These are phyloP conservation scores for Adrianichthys oophorus DNA, from an alignment of 2,797 vertebrate genomes.

Conservation along the genomic window DNA sequence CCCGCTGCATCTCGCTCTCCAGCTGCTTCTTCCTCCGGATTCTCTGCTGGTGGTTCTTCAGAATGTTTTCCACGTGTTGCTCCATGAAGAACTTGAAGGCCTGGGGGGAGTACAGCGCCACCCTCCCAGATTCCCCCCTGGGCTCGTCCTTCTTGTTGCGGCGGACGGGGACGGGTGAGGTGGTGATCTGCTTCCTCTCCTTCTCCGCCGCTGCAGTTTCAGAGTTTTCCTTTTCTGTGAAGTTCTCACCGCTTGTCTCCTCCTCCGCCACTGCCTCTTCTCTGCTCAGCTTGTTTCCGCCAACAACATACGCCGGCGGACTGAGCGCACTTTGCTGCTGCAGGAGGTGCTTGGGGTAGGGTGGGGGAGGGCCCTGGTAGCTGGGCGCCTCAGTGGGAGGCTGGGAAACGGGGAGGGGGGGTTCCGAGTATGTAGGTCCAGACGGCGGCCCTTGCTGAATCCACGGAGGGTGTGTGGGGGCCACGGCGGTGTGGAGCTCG, in stretches of 20 bases:
- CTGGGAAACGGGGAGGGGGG: constrained; percentile 74
- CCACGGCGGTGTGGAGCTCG: constrained; percentile 93
- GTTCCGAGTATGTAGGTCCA: constrained; percentile 81
- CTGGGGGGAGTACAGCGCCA: constrained; percentile 93
- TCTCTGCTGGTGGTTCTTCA: constrained; percentile 95
- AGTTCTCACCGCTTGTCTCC: constrained; percentile 59
- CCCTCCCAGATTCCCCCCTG: constrained; percentile 85
- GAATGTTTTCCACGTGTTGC: constrained; percentile 96
- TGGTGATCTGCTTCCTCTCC: constrained; percentile 97
- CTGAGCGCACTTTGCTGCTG: constrained; percentile 76
- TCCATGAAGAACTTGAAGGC: constrained; percentile 99
- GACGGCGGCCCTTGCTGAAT: constrained; percentile 75
- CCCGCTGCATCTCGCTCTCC: constrained; percentile 98
- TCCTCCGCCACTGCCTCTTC: constrained; percentile 82
- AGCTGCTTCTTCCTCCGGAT: constrained; percentile 94
- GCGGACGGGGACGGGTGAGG: constrained; percentile 93
- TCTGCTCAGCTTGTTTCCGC: constrained; percentile 76
- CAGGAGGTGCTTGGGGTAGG: constrained; percentile 93
- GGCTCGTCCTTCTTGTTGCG: constrained; percentile 92
- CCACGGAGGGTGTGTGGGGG: constrained; percentile 93
- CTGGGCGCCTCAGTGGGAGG: constrained; percentile 85
- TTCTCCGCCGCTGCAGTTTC: constrained; percentile 76
- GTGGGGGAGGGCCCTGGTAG: constrained; percentile 95
- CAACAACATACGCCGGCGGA: constrained; percentile 78
- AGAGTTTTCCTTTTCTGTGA: constrained; percentile 65